Evolutionary conservation across 2,113 vertebrate species (phyloP).

Genomic region (Callorhinus ursinus): DNA sequence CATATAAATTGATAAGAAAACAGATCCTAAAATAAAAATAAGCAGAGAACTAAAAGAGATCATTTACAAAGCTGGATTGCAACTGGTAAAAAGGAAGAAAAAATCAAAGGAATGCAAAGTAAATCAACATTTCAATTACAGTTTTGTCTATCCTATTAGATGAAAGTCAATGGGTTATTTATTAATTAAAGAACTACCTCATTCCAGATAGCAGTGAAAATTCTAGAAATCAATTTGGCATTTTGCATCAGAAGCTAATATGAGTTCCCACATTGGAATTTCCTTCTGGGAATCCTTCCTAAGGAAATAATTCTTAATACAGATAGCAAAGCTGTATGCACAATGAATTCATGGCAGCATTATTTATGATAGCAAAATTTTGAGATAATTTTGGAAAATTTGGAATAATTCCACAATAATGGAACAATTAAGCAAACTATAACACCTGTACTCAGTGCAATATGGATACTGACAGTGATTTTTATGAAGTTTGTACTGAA

Average conservation of each 20-base stretch:
- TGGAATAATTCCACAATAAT: not conserved
- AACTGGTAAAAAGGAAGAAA: not conserved
- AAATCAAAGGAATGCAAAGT: not conserved
- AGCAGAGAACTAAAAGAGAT: not conserved
- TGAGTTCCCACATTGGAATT: not conserved
- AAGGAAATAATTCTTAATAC: not conserved
- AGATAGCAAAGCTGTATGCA: not conserved
- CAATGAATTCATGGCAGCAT: not conserved
- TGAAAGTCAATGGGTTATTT: not conserved
- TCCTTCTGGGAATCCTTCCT: not conserved
- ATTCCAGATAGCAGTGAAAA: not conserved
- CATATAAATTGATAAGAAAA: not conserved
- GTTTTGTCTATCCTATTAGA: not conserved
- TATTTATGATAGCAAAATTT: not conserved
- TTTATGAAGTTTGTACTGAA: not conserved
- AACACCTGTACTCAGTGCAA: not conserved
- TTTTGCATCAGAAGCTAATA: not conserved
- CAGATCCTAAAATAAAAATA: constrained; percentile 3
- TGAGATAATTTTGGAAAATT: not conserved
- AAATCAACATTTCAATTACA: not conserved
- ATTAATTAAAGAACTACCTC: not conserved
- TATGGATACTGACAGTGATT: not conserved
- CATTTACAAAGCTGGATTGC: not conserved
- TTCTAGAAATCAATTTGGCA: not conserved
- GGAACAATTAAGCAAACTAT: not conserved